phyloP scores from a whole-genome alignment of 2,113 vertebrate genomes.

The Cynopterus brachyotis region DNA sequence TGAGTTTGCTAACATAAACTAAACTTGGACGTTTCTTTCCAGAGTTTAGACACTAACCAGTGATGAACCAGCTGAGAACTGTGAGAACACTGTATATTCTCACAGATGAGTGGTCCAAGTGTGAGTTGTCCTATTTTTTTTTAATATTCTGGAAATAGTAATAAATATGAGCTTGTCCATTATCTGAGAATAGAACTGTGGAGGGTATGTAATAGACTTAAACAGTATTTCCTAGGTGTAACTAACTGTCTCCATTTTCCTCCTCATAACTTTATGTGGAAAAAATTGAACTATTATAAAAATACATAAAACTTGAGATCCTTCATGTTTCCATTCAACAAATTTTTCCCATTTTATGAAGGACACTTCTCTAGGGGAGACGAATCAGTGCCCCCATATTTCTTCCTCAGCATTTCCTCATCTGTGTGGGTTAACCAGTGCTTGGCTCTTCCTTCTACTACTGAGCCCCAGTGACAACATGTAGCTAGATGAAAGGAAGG shows the following conservation, averaged over 20 bases:
- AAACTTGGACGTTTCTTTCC: neutral
- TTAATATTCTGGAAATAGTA: neutral
- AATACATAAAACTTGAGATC: neutral
- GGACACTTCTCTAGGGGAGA: neutral
- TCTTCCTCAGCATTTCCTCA: neutral
- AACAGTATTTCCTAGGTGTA: neutral
- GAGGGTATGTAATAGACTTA: neutral
- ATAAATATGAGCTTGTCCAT: neutral
- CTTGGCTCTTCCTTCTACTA: neutral
- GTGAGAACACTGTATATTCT: neutral
- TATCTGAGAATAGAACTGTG: neutral
- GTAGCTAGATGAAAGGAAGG: fast-evolving
- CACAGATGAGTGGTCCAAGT: neutral
- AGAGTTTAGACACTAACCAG: neutral
- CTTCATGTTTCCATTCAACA: neutral
- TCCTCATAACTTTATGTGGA: neutral
- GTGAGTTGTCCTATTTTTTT: neutral
- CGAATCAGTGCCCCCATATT: neutral
- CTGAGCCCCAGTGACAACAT: too few relatives aligned
- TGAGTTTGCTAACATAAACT: constrained; percentile 52
- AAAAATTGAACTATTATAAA: neutral
- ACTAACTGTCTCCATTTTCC: neutral
- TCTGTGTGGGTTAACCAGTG: neutral
- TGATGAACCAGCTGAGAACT: neutral
- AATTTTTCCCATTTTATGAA: neutral